Evolutionary conservation across 2,113 vertebrate genomes (phyloP).

Genomic region (Tichodroma muraria): DNA sequence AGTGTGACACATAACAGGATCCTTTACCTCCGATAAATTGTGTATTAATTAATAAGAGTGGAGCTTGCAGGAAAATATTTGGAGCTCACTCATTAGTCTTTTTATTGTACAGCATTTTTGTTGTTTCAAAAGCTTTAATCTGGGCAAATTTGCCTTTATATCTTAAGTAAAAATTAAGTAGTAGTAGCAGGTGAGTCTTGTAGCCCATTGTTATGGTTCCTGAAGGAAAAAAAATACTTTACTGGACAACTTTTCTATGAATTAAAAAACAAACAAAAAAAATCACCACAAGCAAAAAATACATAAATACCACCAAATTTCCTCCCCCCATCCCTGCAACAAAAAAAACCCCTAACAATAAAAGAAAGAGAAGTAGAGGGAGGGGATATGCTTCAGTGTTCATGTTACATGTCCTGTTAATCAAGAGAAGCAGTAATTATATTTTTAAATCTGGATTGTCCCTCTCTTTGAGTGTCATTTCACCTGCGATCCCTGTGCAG

Average conservation of each 20-base stretch:
- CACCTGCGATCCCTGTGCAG: not conserved
- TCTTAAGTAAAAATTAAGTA: not conserved
- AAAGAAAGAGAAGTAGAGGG: rapidly evolving
- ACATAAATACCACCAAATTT: not conserved
- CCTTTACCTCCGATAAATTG: not conserved
- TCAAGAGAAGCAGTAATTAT: not conserved
- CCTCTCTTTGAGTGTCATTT: not conserved
- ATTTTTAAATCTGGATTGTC: not conserved
- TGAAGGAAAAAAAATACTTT: not conserved
- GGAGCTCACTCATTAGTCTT: not conserved
- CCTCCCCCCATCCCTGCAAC: rapidly evolving
- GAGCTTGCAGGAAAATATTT: not conserved
- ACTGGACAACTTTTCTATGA: not conserved
- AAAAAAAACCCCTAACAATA: not conserved
- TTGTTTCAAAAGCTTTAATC: not conserved
- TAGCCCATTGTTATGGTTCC: not conserved
- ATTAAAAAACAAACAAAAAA: not conserved
- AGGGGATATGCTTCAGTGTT: not conserved
- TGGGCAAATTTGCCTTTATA: not conserved
- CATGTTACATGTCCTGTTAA: not conserved
- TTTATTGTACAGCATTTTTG: not conserved
- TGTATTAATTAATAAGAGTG: not conserved
- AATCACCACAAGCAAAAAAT: not conserved
- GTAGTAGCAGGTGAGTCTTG: not conserved
- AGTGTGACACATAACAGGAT: not conserved